Evolutionary conservation across 2,797 vertebrate species (phyloP).

Genomic region (Lepidocolaptes lacrymiger): DNA sequence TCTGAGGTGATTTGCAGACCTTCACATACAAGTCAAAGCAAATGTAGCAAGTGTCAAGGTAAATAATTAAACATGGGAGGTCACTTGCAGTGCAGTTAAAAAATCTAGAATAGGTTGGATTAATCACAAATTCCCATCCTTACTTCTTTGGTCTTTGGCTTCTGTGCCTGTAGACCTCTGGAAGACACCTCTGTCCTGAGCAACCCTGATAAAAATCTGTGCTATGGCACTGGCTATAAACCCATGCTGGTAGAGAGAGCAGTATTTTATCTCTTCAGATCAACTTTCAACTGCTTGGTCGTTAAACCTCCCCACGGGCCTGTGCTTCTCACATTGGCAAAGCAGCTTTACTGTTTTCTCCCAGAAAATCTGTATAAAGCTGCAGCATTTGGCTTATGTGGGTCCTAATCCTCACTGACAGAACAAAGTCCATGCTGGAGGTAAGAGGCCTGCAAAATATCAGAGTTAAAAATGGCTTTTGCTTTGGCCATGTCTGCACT

Average conservation of each 20-base stretch:
- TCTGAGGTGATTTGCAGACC: neutral
- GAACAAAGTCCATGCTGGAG: neutral
- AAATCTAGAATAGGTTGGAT: neutral
- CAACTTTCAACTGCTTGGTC: neutral
- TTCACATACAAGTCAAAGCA: neutral
- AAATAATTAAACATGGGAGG: neutral
- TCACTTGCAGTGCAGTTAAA: neutral
- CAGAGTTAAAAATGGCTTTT: conserved; percentile 18
- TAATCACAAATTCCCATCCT: neutral
- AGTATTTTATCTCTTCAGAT: neutral
- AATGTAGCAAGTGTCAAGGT: neutral
- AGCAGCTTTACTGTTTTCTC: neutral
- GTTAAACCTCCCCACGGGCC: neutral
- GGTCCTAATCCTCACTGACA: conserved; percentile 7
- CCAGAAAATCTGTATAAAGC: neutral
- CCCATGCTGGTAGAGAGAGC: neutral
- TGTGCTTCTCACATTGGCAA: neutral
- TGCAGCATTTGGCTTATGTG: neutral
- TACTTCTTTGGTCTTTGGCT: neutral
- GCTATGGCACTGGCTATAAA: neutral
- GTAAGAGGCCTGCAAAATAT: conserved; percentile 7
- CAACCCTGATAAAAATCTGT: neutral
- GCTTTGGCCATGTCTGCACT: neutral
- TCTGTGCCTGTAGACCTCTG: neutral
- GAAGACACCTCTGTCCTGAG: neutral